Percentiles rank a stretch among this genome's conserved stretches.
phyloP scores from a whole-genome alignment of 1,140 invertebrate genomes.

The Uloborus diversus region DNA sequence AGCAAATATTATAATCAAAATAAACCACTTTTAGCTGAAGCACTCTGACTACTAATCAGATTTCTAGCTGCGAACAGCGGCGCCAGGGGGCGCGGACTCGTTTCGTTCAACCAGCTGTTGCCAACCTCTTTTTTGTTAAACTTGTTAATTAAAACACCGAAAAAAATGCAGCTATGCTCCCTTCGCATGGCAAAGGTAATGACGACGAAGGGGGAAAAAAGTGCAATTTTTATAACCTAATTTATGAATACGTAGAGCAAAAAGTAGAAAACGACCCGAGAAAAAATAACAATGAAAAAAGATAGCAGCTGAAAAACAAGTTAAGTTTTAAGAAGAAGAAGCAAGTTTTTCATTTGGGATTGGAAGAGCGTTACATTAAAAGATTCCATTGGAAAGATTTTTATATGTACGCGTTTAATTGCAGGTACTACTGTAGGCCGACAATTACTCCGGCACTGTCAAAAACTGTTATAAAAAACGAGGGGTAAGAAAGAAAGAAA shows the following conservation, averaged over 20 bases:
- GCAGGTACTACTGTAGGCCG: constrained; percentile 11
- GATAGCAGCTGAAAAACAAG: constrained; percentile 45
- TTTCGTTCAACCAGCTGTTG: constrained; percentile 45
- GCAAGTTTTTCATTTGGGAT: constrained; percentile 45
- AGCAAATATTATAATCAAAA: constrained; percentile 54
- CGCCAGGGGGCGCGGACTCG: constrained; percentile 26
- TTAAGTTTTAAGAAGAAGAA: constrained; percentile 43
- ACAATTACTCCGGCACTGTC: constrained; percentile 43
- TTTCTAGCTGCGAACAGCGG: constrained; percentile 22
- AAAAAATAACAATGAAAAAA: constrained; percentile 23
- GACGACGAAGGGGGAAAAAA: constrained; percentile 41
- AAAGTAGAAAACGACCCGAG: constrained; percentile 7
- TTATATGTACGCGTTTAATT: constrained; percentile 46
- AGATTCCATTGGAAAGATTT: constrained; percentile 43
- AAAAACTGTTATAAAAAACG: constrained; percentile 10
- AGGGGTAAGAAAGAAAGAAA: not conserved
- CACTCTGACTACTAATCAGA: constrained; percentile 44
- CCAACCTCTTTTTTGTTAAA: constrained; percentile 49
- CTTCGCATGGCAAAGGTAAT: constrained; percentile 28
- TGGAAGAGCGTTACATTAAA: constrained; percentile 37
- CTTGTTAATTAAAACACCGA: constrained; percentile 54
- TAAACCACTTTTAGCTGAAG: constrained; percentile 37
- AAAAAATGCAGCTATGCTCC: constrained; percentile 23
- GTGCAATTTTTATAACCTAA: constrained; percentile 55
- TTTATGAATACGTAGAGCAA: constrained; percentile 46